Evolutionary conservation across 35 echinoderm and acorn worm species (phyloP).

Genomic region (Ophiothrix spiculata): DNA sequence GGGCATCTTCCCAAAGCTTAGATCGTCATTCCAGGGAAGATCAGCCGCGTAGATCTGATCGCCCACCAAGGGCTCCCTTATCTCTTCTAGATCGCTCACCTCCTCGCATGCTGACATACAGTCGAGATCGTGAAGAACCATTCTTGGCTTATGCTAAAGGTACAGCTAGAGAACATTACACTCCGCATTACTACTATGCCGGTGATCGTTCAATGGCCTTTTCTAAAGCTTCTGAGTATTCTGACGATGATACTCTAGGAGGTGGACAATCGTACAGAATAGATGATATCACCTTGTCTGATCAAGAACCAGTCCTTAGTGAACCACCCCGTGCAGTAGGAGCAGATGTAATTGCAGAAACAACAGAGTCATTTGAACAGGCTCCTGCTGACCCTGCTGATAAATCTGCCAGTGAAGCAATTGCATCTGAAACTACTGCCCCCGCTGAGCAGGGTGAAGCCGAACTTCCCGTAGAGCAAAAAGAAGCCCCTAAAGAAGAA

Average conservation of each 20-base stretch:
- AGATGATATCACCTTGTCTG: not conserved
- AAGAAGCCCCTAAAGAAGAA: too few relatives aligned
- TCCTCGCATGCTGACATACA: not conserved
- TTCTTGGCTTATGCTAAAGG: not conserved
- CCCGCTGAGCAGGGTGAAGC: not conserved
- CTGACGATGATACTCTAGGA: not conserved
- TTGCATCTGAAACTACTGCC: not conserved
- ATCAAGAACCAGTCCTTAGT: not conserved
- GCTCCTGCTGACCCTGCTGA: not conserved
- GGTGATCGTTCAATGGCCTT: not conserved
- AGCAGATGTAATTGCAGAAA: too few relatives aligned
- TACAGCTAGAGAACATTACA: not conserved
- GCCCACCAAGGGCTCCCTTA: not conserved
- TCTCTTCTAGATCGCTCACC: not conserved
- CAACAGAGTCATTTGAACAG: not conserved
- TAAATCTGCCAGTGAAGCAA: not conserved
- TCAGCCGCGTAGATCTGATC: not conserved
- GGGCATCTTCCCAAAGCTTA: not conserved
- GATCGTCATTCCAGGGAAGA: not conserved
- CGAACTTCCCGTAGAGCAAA: not conserved
- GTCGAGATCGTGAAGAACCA: not conserved
- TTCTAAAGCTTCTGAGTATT: not conserved
- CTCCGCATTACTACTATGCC: not conserved
- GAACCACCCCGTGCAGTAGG: not conserved
- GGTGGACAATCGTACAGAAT: not conserved